Conservation (phyloP, 1,140 invertebrate species). For the Drosophila melanogaster region Release_6_plus_ISO1_MT NT_037436.4:4752501-4753000, state of each 20-base stretch:
- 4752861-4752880: constrained; percentile 90
- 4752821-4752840: constrained; percentile 65
- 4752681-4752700: constrained; percentile 86
- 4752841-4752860: constrained; percentile 89
- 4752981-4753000: constrained; percentile 89
- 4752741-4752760: constrained; percentile 90
- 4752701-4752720: constrained; percentile 87
- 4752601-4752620: constrained; percentile 85
- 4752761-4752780: constrained; percentile 86
- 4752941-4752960: constrained; percentile 60
- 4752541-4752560: not conserved
- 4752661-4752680: constrained; percentile 83
- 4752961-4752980: constrained; percentile 89
- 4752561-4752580: constrained; percentile 82
- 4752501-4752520: too few species aligned
- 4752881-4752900: constrained; percentile 90
- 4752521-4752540: too few species aligned
- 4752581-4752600: constrained; percentile 85
- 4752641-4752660: constrained; percentile 85
- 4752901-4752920: constrained; percentile 87
- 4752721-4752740: constrained; percentile 88
- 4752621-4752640: constrained; percentile 85
- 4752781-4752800: constrained; percentile 62
- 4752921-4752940: constrained; percentile 54
- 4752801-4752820: too few species aligned